These are phyloP conservation scores for Arctocebus calabarensis DNA, from an alignment of 2,797 vertebrate species.

Conservation along the genomic window DNA sequence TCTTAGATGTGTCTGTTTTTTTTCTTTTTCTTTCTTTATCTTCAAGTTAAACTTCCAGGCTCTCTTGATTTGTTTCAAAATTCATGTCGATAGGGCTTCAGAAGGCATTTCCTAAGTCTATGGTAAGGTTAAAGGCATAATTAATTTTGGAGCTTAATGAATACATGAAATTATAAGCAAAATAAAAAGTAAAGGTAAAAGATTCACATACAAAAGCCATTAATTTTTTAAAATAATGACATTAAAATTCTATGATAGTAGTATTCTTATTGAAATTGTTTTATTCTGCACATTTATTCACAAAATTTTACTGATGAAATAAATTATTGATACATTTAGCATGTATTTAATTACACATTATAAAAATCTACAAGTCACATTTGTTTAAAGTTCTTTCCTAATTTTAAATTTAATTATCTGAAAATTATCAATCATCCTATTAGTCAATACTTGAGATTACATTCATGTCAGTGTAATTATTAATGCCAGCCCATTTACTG, in stretches of 20 bases:
- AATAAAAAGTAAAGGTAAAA: constrained; percentile 68
- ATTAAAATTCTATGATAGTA: constrained; percentile 70
- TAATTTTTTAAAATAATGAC: constrained; percentile 64
- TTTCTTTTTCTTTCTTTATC: neutral
- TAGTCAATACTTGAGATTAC: constrained; percentile 88
- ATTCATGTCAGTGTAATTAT: constrained; percentile 87
- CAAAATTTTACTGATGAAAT: constrained; percentile 77
- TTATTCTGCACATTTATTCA: constrained; percentile 79
- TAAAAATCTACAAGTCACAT: constrained; percentile 85
- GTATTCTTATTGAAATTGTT: constrained; percentile 70
- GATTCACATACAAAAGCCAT: constrained; percentile 33
- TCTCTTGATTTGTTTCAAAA: constrained; percentile 33
- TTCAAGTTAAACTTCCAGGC: neutral
- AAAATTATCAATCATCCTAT: constrained; percentile 90
- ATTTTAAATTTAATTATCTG: constrained; percentile 88
- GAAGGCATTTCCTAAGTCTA: constrained; percentile 29
- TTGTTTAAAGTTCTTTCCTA: constrained; percentile 87
- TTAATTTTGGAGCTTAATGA: constrained; percentile 65
- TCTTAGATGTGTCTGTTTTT: neutral
- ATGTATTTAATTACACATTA: constrained; percentile 87
- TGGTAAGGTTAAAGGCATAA: constrained; percentile 68
- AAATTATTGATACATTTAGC: constrained; percentile 85
- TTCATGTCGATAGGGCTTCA: neutral
- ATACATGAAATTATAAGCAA: constrained; percentile 61
- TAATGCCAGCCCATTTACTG: constrained; percentile 87